These are phyloP conservation scores for Anneissia japonica DNA, from an alignment of 35 echinoderm and acorn worm species.

Conservation along the genomic window DNA sequence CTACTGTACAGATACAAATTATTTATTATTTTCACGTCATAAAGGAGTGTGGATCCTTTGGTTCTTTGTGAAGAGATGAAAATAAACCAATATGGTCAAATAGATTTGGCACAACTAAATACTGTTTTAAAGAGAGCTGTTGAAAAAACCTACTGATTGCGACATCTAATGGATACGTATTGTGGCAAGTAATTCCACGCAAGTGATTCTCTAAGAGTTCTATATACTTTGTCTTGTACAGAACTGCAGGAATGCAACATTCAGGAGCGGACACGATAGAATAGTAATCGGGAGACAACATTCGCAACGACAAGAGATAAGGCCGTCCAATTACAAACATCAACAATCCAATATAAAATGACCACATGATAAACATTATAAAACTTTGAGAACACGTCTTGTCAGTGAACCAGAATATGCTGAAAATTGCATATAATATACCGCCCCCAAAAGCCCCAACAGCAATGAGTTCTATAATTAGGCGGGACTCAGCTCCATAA, in stretches of 20 bases:
- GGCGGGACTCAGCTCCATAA: background rate
- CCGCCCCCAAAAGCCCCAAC: slow-evolving; percentile 1
- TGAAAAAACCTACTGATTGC: slow-evolving; percentile 18
- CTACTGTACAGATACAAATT: no score
- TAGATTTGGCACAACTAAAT: slow-evolving; percentile 31
- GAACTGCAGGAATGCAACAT: slow-evolving; percentile 33
- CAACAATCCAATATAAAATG: background rate
- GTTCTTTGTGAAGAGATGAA: slow-evolving; percentile 16
- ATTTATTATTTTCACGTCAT: background rate
- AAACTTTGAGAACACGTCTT: background rate
- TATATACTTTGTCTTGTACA: slow-evolving; percentile 12
- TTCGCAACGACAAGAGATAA: background rate
- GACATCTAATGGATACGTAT: slow-evolving; percentile 12
- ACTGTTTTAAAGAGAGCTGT: background rate
- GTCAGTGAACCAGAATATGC: background rate
- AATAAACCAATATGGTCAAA: slow-evolving; percentile 37
- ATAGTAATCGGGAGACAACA: background rate
- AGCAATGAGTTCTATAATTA: slow-evolving; percentile 9
- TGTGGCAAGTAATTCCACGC: background rate
- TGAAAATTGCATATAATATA: background rate
- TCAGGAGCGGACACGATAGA: background rate
- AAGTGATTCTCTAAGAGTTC: background rate
- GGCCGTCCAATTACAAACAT: slow-evolving; percentile 22
- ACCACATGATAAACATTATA: background rate
- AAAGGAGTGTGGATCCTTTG: slow-evolving; percentile 24